Conservation (phyloP, 2,888 invertebrate species). For the Sesia apiformis region DNA sequence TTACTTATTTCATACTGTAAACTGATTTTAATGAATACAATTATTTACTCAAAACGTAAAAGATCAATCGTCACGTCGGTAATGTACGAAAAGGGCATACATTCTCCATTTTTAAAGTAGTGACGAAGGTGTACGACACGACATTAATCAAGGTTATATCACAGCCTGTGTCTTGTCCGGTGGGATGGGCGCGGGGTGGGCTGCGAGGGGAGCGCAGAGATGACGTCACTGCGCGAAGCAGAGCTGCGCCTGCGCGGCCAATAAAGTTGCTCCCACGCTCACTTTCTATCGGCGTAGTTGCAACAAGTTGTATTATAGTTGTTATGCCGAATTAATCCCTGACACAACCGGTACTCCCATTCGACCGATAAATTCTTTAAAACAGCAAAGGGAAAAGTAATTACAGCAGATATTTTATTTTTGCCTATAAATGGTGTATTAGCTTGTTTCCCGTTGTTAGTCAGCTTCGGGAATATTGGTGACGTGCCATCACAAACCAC, state of each 20-base stretch:
- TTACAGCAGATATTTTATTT: no score
- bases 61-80: no score
- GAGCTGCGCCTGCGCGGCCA: slow-evolving; percentile 9
- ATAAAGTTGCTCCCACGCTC: slow-evolving; percentile 40
- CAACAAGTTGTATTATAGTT: slow-evolving; percentile 23
- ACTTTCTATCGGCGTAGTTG: slow-evolving; percentile 37
- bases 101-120: slow-evolving; percentile 16
- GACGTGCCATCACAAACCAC: slow-evolving; percentile 44
- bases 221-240: slow-evolving; percentile 20
- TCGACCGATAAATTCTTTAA: no score
- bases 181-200: slow-evolving; percentile 10
- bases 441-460: slow-evolving; percentile 6
- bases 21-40: no score
- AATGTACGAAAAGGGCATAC: neutral
- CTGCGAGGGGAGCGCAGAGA: slow-evolving; percentile 6
- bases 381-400: no score
- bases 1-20: no score
- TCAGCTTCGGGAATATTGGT: slow-evolving; percentile 36
- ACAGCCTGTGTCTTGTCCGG: slow-evolving; percentile 7
- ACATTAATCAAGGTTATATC: slow-evolving; percentile 24
- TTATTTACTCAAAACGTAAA: no score
- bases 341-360: neutral
- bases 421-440: no score
- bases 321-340: neutral
- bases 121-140: slow-evolving; percentile 15